Evolutionary conservation across 2,797 vertebrate genomes (phyloP), one percentile per base, ranked within the genome.

Genomic region (Coendou prehensilis): DNA sequence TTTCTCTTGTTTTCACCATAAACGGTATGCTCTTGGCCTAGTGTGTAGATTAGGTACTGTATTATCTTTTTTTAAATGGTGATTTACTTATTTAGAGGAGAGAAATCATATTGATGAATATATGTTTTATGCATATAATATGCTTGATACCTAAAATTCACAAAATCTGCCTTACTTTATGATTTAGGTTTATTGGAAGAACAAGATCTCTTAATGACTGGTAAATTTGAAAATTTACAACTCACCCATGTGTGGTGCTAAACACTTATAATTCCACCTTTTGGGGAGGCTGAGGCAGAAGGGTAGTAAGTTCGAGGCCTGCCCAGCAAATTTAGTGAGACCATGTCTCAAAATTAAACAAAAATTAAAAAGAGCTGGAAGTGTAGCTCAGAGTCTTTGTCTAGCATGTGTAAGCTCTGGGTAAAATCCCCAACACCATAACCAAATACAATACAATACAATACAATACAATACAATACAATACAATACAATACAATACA

Each of bases 121-220:
- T 28, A 28, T 9, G 20, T n/a, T 67, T 33, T 47, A 75, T 50
- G 37, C 14, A 57, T 63, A 56, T 47, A 20, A 64, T 83, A 76
- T 37, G 20, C 64, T 78, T 71, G 37, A 26, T 22, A 71, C 28
- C 33, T 52, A 33, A 88, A 56, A 67, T 88, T 94, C 18, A 79
- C 10, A 81, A 59, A 89, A 2, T 84, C 79, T 96, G 26, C 59
- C 54, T 92, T 84, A 23, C 54, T 87, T 83, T 83, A 73, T 89
- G 23, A 52, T 59, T 84, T 50, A 80, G n/a, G 20, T 26, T 41
- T 90, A 52, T 37, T 59, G 7, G 45, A 59, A 28, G 14, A 52
- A 73, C 9, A 57, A 83, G 30, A 75, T 47, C 30, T 88, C 52
- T 8, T 23, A 56, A 59, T 67, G 5, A 69, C 54, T 37, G 37